Conservation (phyloP, 2,888 invertebrate species). For the Podotricha telesiphe region DNA sequence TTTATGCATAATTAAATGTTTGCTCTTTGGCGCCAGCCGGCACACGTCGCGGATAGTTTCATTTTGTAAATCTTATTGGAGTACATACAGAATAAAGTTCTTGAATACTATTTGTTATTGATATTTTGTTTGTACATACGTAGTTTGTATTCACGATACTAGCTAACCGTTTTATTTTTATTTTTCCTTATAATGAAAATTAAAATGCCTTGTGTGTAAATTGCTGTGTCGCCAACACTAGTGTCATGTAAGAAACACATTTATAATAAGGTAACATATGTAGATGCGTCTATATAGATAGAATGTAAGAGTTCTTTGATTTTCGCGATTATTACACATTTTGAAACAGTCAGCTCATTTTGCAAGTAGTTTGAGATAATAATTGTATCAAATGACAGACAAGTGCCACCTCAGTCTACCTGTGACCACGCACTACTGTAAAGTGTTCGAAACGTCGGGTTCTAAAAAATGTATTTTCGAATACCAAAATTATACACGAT, state of each 20-base stretch:
- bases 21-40: slow-evolving; percentile 74
- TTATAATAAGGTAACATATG: neutral
- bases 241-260: neutral
- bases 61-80: slow-evolving; percentile 68
- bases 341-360: no score
- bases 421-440: no score
- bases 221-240: neutral
- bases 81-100: slow-evolving; percentile 62
- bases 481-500: no score
- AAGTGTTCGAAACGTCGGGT: no score
- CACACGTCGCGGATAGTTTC: slow-evolving; percentile 68
- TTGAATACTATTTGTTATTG: slow-evolving; percentile 58
- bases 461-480: no score
- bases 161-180: neutral
- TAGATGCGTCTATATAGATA: neutral
- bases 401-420: no score
- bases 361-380: no score
- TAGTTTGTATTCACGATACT: neutral
- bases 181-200: neutral
- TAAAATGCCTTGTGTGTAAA: neutral
- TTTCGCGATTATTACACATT: no score
- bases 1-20: slow-evolving; percentile 77
- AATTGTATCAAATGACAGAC: no score
- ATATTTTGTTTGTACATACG: slow-evolving; percentile 51
- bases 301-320: neutral